Percentiles rank a stretch among this genome's conserved stretches.
Evolutionary conservation across 2,888 invertebrate species (phyloP).

Genomic region (Dromius quadrimaculatus): DNA sequence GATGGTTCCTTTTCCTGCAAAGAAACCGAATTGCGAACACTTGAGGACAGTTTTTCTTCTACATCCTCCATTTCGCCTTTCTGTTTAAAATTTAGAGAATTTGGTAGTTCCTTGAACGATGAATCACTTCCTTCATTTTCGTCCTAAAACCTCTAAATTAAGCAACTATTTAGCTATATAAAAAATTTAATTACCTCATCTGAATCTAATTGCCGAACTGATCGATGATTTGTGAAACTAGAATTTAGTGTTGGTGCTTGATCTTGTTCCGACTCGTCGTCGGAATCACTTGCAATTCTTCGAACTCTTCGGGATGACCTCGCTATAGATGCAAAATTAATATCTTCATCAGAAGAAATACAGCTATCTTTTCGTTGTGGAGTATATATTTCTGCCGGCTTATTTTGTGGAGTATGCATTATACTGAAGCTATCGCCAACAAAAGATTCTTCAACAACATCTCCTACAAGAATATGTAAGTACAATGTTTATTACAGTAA

Average conservation of each 20-base stretch:
- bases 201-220: background rate
- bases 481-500: background rate
- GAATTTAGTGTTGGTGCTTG: background rate
- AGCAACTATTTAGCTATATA: background rate
- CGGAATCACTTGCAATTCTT: constrained; percentile 31
- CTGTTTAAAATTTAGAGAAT: background rate
- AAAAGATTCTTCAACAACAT: constrained; percentile 9
- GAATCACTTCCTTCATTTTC: background rate
- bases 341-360: constrained; percentile 5
- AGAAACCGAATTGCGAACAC: background rate
- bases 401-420: background rate
- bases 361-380: background rate
- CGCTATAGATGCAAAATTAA: background rate
- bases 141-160: constrained; percentile 1
- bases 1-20: background rate
- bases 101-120: background rate
- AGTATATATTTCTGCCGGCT: background rate
- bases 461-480: constrained; percentile 4
- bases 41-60: background rate
- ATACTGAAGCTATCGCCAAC: background rate
- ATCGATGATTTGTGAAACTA: constrained; percentile 4
- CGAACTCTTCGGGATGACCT: background rate
- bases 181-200: constrained; percentile 9
- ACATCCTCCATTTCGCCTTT: background rate
- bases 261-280: constrained; percentile 21